Evolutionary conservation across 1,140 invertebrate genomes (phyloP), one percentile per base, ranked within the genome.

Genomic region (Leptinotarsa undecemlineata): DNA sequence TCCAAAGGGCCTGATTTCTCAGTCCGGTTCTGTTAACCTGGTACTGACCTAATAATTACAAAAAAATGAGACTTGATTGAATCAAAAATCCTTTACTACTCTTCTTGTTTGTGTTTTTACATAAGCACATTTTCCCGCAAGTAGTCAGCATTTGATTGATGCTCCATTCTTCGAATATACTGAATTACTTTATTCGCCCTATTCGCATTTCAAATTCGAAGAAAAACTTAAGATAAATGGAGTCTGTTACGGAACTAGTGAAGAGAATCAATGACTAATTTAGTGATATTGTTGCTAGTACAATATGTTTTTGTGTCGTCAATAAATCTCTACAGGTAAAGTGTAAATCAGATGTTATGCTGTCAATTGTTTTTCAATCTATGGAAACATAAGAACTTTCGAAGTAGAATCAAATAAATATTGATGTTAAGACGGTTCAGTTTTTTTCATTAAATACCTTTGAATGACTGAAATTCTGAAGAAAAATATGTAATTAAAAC

Each of bases 151-250:
- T 57, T 57, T 57, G 51, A 57, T 57, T 57, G 17, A 57, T 57
- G 51, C n/a, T 57, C 1, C 51, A 57, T 17, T 57, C 51, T 57
- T 17, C n/a, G 51, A 15, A 57, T 57, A 57, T 17, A 57, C 8
- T 57, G n/a, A 57, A 57, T 57, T 57, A 57, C 51, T 57, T 33
- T 14, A 57, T 57, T 14, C 17, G 51, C 51, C 51, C 15, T 14
- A 19, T 57, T 57, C n/a, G 51, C 51, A 57, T 57, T 57, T 57
- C 51, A 57, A 57, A 57, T 57, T 57, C 51, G 51, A 57, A 57
- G 17, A 57, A 57, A 57, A 57, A 57, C 51, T 57, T 14, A 33
- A 57, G 51, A 57, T 57, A n/a, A 17, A 57, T 57, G 51, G 51
- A 57, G 14, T 57, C 14, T 57, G 51, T 57, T 57, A 57, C 51